Evolutionary conservation across 1,140 invertebrate species (phyloP).

Genomic region (Anadara kagoshimensis): DNA sequence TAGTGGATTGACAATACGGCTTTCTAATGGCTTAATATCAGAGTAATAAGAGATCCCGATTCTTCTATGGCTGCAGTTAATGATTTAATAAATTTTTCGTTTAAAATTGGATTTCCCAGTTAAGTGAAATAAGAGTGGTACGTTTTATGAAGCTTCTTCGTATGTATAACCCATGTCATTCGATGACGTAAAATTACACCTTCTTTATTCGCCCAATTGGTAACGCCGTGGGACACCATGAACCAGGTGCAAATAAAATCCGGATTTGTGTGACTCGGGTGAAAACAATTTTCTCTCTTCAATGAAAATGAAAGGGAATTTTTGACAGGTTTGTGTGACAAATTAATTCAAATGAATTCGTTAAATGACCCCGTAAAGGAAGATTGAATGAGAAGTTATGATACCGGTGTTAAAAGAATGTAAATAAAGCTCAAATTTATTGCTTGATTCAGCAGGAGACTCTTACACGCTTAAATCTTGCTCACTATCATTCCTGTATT

Average conservation of each 20-base stretch:
- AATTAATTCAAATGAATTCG: conserved; percentile 11
- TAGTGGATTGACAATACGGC: background rate
- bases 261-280: too few relatives aligned
- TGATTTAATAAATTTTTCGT: background rate
- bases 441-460: too few relatives aligned
- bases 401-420: too few relatives aligned
- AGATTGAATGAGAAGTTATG: too few relatives aligned
- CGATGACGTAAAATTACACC: conserved; percentile 19
- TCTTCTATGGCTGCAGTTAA: background rate
- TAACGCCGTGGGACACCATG: conserved; percentile 5
- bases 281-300: too few relatives aligned
- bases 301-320: too few relatives aligned
- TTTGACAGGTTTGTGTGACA: background rate
- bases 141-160: background rate
- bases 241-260: conserved; percentile 8
- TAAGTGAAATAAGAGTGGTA: background rate
- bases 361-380: background rate
- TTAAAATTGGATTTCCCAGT: background rate
- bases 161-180: conserved; percentile 6
- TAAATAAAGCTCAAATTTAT: too few relatives aligned
- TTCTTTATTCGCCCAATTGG: conserved; percentile 5
- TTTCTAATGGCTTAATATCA: background rate
- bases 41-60: background rate
- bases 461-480: too few relatives aligned
- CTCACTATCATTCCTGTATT: too few relatives aligned